Evolutionary conservation across 92 coral and sea anemone species (phyloP).

Genomic region (Actinostola sp.): DNA sequence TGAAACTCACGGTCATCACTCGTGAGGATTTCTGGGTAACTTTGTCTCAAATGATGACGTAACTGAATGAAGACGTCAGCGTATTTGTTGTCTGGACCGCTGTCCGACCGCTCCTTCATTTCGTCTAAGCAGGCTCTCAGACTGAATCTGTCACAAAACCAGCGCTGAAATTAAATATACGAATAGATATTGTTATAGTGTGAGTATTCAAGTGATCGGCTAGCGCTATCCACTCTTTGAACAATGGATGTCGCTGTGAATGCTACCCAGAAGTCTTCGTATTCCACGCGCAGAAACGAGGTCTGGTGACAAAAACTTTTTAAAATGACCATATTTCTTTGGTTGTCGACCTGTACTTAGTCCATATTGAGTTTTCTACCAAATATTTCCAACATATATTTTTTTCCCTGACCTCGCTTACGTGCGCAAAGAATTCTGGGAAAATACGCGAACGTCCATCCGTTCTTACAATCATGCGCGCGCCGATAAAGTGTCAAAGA

Average conservation of each 20-base stretch:
- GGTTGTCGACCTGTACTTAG: too few species aligned
- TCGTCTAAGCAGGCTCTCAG: constrained; percentile 69
- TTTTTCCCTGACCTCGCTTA: too few species aligned
- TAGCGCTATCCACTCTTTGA: background rate
- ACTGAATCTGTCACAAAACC: constrained; percentile 64
- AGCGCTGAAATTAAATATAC: constrained; percentile 24
- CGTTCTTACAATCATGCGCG: background rate
- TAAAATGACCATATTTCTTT: too few species aligned
- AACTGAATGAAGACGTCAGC: constrained; percentile 72
- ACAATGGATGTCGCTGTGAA: too few species aligned
- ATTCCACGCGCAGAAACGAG: too few species aligned
- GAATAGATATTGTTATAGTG: background rate
- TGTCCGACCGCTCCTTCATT: constrained; percentile 67
- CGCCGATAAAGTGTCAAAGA: too few species aligned
- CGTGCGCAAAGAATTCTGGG: too few species aligned
- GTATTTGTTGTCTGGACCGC: constrained; percentile 47
- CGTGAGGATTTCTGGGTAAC: constrained; percentile 58
- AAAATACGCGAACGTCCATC: background rate
- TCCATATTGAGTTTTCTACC: too few species aligned
- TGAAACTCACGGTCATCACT: constrained; percentile 62
- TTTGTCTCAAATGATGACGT: constrained; percentile 59
- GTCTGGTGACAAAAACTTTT: too few species aligned
- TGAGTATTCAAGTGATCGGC: background rate
- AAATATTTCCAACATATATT: too few species aligned
- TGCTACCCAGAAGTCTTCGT: too few species aligned